A percentile compares a stretch with the other conserved stretches of the same genome.
Evolutionary conservation across 2,797 vertebrate species (phyloP).

Genomic region (Chelidonichthys spinosus): DNA sequence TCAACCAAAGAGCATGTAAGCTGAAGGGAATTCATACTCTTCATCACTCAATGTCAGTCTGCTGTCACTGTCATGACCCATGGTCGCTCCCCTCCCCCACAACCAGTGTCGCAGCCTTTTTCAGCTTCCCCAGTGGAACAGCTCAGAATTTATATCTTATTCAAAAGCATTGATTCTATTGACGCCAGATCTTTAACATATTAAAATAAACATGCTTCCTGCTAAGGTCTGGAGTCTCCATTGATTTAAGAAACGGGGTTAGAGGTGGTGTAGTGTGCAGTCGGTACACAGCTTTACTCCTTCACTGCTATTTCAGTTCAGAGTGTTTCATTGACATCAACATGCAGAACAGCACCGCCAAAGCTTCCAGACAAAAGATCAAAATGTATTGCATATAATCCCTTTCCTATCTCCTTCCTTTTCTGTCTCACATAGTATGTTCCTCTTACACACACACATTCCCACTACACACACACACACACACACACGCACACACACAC

Average conservation of each 20-base stretch:
- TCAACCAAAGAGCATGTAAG: neutral
- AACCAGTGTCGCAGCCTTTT: constrained; percentile 7
- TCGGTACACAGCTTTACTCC: neutral
- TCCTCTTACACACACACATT: constrained; percentile 10
- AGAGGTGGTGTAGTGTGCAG: neutral
- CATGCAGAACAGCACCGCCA: neutral
- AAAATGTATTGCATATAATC: neutral
- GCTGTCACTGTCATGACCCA: constrained; percentile 14
- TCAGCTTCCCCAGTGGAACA: neutral
- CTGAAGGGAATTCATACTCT: constrained; percentile 3
- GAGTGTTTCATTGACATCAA: constrained; percentile 5
- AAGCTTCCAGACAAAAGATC: constrained; percentile 10
- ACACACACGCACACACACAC: neutral
- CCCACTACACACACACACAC: neutral
- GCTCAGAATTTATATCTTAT: constrained; percentile 1
- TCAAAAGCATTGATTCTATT: constrained; percentile 5
- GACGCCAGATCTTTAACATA: constrained; percentile 27
- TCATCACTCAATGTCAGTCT: constrained; percentile 1
- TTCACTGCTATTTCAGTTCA: neutral
- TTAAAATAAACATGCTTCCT: constrained; percentile 22
- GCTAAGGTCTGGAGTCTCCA: neutral
- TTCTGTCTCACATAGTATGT: neutral
- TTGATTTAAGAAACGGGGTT: neutral
- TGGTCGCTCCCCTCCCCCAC: neutral
- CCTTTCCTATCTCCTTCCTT: neutral